Evolutionary conservation across 2,113 vertebrate species (phyloP).

Genomic region (Hippopotamus amphibius): DNA sequence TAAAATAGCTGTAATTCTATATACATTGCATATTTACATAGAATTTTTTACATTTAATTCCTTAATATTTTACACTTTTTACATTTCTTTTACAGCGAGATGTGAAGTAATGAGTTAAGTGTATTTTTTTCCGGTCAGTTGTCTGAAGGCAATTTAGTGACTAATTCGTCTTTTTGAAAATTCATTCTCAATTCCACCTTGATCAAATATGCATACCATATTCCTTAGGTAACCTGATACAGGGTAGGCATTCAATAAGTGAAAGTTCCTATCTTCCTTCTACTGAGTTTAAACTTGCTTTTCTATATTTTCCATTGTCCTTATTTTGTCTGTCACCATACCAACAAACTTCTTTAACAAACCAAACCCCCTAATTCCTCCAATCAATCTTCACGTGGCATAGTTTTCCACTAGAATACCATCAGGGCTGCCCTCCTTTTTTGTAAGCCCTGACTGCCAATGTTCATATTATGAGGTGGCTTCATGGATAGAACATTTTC

Average conservation of each 20-base stretch:
- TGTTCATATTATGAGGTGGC: background rate
- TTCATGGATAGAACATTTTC: background rate
- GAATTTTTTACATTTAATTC: constrained; percentile 1
- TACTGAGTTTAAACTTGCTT: background rate
- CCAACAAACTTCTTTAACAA: background rate
- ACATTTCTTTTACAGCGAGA: background rate
- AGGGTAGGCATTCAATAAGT: background rate
- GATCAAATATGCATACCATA: background rate
- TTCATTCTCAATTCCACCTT: background rate
- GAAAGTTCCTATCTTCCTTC: background rate
- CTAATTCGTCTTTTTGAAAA: background rate
- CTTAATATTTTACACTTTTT: background rate
- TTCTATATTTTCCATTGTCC: background rate
- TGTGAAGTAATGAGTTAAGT: background rate
- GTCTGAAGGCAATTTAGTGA: background rate
- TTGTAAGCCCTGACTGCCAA: background rate
- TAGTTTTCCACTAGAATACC: background rate
- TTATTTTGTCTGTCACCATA: background rate
- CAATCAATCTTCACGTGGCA: background rate
- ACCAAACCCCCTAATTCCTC: background rate
- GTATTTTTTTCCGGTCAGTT: background rate
- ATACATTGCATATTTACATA: background rate
- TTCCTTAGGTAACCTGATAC: background rate
- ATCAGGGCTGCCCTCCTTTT: background rate
- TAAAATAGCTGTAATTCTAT: background rate